Evolutionary conservation across 2,888 invertebrate genomes (phyloP).

Genomic region (Microctonus aethiopoides): DNA sequence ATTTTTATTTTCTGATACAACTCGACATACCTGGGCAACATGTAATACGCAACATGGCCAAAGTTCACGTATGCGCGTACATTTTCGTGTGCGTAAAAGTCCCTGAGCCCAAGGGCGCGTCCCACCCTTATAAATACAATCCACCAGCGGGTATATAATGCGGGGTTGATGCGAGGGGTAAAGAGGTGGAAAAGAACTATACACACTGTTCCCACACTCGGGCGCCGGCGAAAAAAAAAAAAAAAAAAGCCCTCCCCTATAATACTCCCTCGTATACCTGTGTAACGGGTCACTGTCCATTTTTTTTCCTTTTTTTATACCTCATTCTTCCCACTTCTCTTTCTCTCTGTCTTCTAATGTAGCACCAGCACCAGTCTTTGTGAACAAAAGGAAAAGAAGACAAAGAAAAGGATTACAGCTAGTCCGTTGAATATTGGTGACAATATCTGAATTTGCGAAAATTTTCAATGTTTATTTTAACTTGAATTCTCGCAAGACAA

Average conservation of each 20-base stretch:
- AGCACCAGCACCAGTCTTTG: neutral
- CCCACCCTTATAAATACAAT: slow-evolving; percentile 27
- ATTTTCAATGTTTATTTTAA: neutral
- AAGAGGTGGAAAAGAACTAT: slow-evolving; percentile 26
- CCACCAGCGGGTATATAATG: neutral
- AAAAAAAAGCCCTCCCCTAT: slow-evolving; percentile 24
- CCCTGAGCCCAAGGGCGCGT: slow-evolving; percentile 9
- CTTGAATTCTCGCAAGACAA: neutral
- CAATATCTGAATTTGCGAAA: slow-evolving; percentile 1
- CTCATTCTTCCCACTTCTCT: slow-evolving; percentile 1
- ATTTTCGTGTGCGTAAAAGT: neutral
- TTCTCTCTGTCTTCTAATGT: neutral
- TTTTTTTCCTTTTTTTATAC: slow-evolving; percentile 12
- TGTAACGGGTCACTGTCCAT: slow-evolving; percentile 36
- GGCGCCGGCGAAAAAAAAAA: slow-evolving; percentile 29
- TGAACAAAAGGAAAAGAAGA: neutral
- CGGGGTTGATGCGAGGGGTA: neutral
- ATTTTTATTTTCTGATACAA: neutral
- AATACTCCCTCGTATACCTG: slow-evolving; percentile 35
- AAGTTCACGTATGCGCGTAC: neutral
- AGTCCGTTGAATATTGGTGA: neutral
- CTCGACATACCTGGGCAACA: neutral
- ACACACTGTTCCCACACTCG: slow-evolving; percentile 38
- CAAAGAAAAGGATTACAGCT: slow-evolving; percentile 2
- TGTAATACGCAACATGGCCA: neutral